Base-by-base conservation (phyloP, 2,797 vertebrate genomes). In the Danionella dracula region DNA sequence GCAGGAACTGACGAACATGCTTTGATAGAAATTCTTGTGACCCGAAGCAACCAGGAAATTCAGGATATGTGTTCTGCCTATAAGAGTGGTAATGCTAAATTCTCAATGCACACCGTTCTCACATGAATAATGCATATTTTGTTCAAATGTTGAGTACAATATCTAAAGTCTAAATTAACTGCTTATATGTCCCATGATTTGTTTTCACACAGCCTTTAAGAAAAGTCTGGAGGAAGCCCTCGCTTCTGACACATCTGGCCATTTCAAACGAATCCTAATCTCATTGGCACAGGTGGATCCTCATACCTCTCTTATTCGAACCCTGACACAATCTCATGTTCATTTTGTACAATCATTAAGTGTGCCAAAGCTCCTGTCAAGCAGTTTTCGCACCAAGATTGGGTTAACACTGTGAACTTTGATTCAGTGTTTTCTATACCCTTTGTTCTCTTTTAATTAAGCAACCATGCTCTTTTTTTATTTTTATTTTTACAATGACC, bases 11-110 rank as follows among this genome's bases (percentile, higher is more conserved):
- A 99, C 8, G 96, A 99, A 75, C 92, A 93, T 0, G 55, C 91
- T 63, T 87, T 99, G 57, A 95, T 96, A 0, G 96, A 99, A 86
- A 97, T 98, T 80, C 83, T 99, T 76, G 91, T 92, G 56, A 94
- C 94, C 0, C 86, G 95, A 75, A 93, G 81, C 84, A 97, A 98
- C 10, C 81, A 84, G 8, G 88, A 97, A 80, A 94, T 99, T 58
- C 80, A 65, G 0, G 93, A 89, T 60, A 97, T 99, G 90, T 93
- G 90, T 0, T 79, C 82, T 49, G 94, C 93, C 0, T 98, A 95
- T 68, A 77, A 88, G 68, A 73, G 85, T 53, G 93, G 96, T 98
- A 82, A 56, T 29, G 27, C 27, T 29, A 4, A 29, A 29, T 4
- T 29, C 27, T 29, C 4, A 4, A 29, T 29, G 4, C n/a, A n/a